Base-by-base conservation (phyloP, 1,140 invertebrate species). In the Phocides pigmalion region DNA sequence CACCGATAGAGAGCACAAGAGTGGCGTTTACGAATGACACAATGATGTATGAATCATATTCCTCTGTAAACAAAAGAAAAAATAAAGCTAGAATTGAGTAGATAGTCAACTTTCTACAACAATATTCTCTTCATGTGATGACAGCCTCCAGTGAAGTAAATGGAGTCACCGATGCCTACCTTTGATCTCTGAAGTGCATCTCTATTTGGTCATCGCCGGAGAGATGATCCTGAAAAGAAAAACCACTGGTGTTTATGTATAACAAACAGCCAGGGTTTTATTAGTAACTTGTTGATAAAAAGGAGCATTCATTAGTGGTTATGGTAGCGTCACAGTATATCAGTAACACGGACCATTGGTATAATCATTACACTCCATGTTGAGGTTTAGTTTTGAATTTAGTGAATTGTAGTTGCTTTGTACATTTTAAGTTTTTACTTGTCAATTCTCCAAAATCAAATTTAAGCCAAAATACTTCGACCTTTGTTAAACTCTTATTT, bases 1-100 rank as follows among this genome's bases (percentile, higher is more conserved):
- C 99, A 69, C 99, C 99, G 89, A 99, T 99, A 69, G 98, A 99
- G 70, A 99, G 94, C 62, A 99, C 99, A 70, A 99, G 94, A 19
- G 99, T 99, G 63, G 99, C 99, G 93, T 99, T 99, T 35, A 99
- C 97, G 95, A 99, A 99, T 41, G 99, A 99, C 68, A 99, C 99
- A 89, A 99, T 98, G 93, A 99, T 99, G 93, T 99, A 99, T 41
- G 99, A 97, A 95, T 99, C 99, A 94, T 94, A 99, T 87, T 98
- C 97, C 93, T 99, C 98, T 98, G 95, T 67, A 96, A 96, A 91
- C 93, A 92, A 93, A 92, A 93, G 90, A 82, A 80, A 71, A 68
- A 32, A 68, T 44, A 66, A 72, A 78, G 74, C 49, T 87, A 88
- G 80, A 70, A 79, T 73, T 56, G 54, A 59, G 37, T 51, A 56